A percentile compares a stretch with the other conserved stretches of the same genome.
These are phyloP conservation scores for Phaonia tiefii DNA, from an alignment of 2,888 invertebrate genomes.

Conservation along the genomic window DNA sequence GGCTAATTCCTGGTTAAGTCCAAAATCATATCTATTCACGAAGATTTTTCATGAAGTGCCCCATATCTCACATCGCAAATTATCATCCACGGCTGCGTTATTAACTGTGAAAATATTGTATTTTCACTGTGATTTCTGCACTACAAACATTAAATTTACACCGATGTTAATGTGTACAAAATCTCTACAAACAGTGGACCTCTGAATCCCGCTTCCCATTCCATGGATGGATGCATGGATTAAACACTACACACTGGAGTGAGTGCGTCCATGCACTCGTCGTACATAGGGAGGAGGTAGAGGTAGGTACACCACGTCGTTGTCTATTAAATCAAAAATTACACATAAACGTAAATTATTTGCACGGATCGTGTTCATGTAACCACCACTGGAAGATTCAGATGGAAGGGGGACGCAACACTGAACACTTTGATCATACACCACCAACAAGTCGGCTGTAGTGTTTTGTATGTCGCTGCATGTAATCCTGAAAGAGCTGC, in stretches of 20 bases:
- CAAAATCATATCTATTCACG: no score
- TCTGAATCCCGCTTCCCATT: slow-evolving; percentile 1
- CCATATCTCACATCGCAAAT: slow-evolving; percentile 57
- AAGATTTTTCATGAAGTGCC: no score
- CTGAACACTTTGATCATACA: slow-evolving; percentile 41
- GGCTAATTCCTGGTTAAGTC: no score
- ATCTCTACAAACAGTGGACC: no score
- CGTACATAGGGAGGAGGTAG: slow-evolving; percentile 26
- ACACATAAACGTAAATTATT: slow-evolving; percentile 66
- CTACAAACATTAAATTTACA: slow-evolving; percentile 61
- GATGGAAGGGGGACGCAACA: slow-evolving; percentile 2
- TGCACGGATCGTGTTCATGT: slow-evolving; percentile 62
- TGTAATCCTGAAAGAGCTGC: neutral
- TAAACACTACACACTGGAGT: neutral
- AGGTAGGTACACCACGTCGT: slow-evolving; percentile 33
- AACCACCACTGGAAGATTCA: slow-evolving; percentile 26
- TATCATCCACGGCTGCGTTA: slow-evolving; percentile 56
- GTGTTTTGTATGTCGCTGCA: neutral
- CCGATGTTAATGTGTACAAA: slow-evolving; percentile 57
- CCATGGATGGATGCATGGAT: neutral
- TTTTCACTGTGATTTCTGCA: slow-evolving; percentile 51
- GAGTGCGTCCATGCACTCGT: neutral
- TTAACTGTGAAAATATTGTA: slow-evolving; percentile 61
- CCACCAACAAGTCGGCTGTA: no score
- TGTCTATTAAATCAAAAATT: slow-evolving; percentile 67